Conservation (phyloP, 2,797 vertebrate species). For the Xerus rutilus region DNA sequence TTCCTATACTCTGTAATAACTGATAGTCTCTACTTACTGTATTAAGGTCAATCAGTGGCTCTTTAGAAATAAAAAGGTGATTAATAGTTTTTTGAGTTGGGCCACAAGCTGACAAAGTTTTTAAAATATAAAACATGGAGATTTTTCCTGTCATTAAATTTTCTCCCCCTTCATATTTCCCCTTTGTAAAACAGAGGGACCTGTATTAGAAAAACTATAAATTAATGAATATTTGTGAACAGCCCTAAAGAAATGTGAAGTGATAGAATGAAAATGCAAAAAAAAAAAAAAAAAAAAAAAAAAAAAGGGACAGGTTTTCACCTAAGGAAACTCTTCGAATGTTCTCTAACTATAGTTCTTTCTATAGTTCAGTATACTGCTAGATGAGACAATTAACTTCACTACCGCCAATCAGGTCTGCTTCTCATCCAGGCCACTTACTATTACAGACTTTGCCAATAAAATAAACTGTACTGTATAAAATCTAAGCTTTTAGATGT, state of each 20-base stretch:
- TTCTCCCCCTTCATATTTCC: neutral
- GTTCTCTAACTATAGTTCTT: neutral
- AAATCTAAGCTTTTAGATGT: neutral
- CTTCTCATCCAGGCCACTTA: neutral
- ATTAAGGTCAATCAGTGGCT: neutral
- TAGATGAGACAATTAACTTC: neutral
- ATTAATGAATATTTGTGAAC: constrained; percentile 12
- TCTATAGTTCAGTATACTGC: neutral
- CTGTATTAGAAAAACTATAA: neutral
- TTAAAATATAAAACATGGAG: neutral
- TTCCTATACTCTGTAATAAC: neutral
- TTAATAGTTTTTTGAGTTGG: neutral
- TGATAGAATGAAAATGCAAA: neutral
- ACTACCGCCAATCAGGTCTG: neutral
- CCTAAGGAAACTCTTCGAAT: neutral
- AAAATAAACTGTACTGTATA: neutral
- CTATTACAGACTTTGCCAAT: neutral
- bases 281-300: neutral
- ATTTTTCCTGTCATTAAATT: neutral
- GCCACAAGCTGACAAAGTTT: neutral
- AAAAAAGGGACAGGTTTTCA: neutral
- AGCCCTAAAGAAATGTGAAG: neutral
- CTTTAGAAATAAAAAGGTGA: neutral
- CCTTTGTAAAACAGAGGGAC: neutral
- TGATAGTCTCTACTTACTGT: neutral